A percentile compares a stretch with the other conserved stretches of the same genome.
Evolutionary conservation across 2,113 vertebrate species (phyloP).

Genomic region (Forbesichthys agassizii): DNA sequence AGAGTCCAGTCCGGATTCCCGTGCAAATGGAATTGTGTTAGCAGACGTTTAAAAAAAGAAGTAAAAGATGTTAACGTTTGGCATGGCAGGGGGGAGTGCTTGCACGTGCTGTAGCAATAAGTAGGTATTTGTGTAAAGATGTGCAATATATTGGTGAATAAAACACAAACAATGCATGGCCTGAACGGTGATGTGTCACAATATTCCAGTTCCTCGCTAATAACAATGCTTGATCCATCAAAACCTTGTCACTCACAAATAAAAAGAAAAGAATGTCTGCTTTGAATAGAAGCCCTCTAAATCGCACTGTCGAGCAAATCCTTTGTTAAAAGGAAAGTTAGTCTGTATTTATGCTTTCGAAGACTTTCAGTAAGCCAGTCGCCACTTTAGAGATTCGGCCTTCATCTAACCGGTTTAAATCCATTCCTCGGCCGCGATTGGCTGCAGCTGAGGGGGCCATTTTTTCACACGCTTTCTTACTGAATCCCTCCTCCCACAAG

Average conservation of each 20-base stretch:
- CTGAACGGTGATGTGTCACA: constrained; percentile 56
- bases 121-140: constrained; percentile 4
- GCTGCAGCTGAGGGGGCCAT: constrained; percentile 63
- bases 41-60: constrained; percentile 28
- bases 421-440: constrained; percentile 64
- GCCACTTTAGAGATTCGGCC: constrained; percentile 74
- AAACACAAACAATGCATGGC: constrained; percentile 65
- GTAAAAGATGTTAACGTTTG: constrained; percentile 26
- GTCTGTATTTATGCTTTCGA: constrained; percentile 93
- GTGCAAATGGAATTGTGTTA: constrained; percentile 49
- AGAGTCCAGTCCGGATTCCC: constrained; percentile 33
- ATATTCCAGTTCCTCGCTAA: constrained; percentile 76
- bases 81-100: constrained; percentile 20
- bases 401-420: constrained; percentile 62
- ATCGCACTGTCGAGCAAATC: constrained; percentile 98
- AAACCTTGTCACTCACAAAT: constrained; percentile 80
- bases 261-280: constrained; percentile 54
- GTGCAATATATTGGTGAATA: constrained; percentile 15
- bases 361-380: constrained; percentile 92
- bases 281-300: constrained; percentile 88
- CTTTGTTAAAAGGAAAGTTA: constrained; percentile 88
- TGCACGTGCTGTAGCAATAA: constrained; percentile 30
- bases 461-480: constrained; percentile 68
- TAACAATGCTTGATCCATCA: constrained; percentile 93
- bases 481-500: constrained; percentile 34